Evolutionary conservation across 1,140 invertebrate genomes (phyloP), one percentile per base, ranked within the genome.

Genomic region (Orchesella cincta): DNA sequence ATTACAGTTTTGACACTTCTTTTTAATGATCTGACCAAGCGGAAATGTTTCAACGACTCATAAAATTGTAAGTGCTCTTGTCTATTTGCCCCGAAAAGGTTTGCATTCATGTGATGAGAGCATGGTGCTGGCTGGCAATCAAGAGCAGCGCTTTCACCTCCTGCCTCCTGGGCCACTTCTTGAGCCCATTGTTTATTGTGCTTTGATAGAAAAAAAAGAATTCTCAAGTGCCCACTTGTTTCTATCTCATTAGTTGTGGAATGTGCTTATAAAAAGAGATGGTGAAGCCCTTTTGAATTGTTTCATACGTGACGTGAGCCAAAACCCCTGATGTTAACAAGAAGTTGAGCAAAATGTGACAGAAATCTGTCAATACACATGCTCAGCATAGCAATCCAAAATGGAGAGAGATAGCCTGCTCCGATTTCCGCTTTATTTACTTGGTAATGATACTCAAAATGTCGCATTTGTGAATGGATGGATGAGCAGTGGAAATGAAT

Each of bases 11-110:
- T n/a, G 3, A 26, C 23, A 57, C 52, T 57, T 57, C 26, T 39
- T 14, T 39, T 74, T 77, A 74, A 77, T 74, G 51, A 67, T 54
- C 76, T 67, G 72, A 77, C 72, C 52, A 46, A 74, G 72, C 72
- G 72, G 76, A 77, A 77, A 77, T 39, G 54, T 33, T 67, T 67
- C 62, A 29, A 5, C 33, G 62, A 67, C 26, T 57, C 12, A 57
- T 46, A 46, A 62, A 62, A 62, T 12, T 8, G 14, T 29, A 33
- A 67, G 62, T 67, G 62, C 62, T 67, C 31, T 67, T 67, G 1
- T 67, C 33, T 67, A 31, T 29, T 14, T 31, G 62, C 26, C 62
- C 62, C 33, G 62, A 29, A 67, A n/a, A 28, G 39, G 8, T 20
- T 46, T 46, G 39, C 26, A 62, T 5, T 14, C 8, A n/a, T n/a